Evolutionary conservation across 2,888 invertebrate species (phyloP).

Genomic region (Actias luna): DNA sequence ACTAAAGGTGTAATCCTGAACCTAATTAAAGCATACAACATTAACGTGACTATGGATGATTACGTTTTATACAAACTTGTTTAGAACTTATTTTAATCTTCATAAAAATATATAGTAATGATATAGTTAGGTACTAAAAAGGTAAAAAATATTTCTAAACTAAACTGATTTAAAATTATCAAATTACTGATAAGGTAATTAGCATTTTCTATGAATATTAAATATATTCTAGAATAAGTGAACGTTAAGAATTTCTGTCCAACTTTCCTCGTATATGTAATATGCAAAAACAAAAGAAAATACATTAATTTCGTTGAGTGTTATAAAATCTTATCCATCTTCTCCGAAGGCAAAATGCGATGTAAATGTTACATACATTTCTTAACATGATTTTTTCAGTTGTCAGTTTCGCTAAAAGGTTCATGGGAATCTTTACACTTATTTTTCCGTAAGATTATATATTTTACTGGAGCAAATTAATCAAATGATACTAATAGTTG

Average conservation of each 20-base stretch:
- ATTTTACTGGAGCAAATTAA: not conserved
- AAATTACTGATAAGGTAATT: no score
- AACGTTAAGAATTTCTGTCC: not conserved
- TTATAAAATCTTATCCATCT: not conserved
- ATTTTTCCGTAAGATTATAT: not conserved
- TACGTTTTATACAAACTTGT: no score
- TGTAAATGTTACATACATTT: not conserved
- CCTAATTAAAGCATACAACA: no score
- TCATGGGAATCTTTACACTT: not conserved
- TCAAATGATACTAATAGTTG: no score
- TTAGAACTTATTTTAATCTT: no score
- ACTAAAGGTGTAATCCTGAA: no score
- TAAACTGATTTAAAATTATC: no score
- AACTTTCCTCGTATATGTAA: not conserved
- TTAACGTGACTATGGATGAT: no score
- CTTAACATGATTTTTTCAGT: not conserved
- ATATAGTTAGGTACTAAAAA: no score
- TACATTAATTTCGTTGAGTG: slow-evolving; percentile 13
- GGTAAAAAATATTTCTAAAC: no score
- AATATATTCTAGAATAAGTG: not conserved
- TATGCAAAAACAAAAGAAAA: slow-evolving; percentile 11
- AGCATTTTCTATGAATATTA: not conserved
- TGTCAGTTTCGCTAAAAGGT: not conserved
- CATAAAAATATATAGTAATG: no score
- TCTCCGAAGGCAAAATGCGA: not conserved